These are phyloP conservation scores for Ambastaia sidthimunki DNA, from an alignment of 2,797 vertebrate species.

Conservation along the genomic window DNA sequence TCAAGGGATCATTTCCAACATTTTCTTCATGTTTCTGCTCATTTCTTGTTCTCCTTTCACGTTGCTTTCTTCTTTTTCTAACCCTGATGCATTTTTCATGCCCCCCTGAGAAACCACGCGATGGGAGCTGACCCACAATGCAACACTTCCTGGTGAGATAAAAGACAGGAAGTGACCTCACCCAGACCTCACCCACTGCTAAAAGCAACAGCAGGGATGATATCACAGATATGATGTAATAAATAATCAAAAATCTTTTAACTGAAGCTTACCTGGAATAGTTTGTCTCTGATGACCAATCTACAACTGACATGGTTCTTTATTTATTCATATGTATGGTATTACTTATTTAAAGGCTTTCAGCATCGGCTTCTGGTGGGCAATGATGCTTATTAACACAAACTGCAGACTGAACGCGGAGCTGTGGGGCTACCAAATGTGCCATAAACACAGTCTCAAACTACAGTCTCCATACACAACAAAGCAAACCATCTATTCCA, in stretches of 20 bases:
- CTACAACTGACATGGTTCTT: conserved; percentile 46
- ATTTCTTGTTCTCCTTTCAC: too few relatives aligned
- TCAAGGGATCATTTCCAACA: conserved; percentile 30
- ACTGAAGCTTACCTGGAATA: conserved; percentile 37
- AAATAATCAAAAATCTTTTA: conserved; percentile 50
- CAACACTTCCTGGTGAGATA: conserved; percentile 26
- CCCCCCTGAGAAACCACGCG: conserved; percentile 20
- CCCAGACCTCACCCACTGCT: conserved; percentile 16
- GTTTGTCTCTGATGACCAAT: conserved; percentile 47
- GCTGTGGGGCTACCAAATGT: conserved; percentile 30
- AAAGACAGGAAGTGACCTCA: conserved; percentile 36
- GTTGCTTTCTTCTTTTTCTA: neutral
- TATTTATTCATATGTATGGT: conserved; percentile 59
- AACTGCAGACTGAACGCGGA: conserved; percentile 12
- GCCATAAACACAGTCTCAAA: conserved; percentile 22
- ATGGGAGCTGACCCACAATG: conserved; percentile 24
- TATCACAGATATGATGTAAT: conserved; percentile 49
- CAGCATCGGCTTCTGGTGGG: conserved; percentile 24
- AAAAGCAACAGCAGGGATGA: conserved; percentile 5
- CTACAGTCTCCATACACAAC: neutral
- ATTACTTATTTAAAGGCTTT: conserved; percentile 58
- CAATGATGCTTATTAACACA: conserved; percentile 43
- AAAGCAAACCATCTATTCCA: conserved; percentile 17
- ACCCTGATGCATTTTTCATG: conserved; percentile 58
- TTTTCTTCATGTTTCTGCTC: neutral